A percentile compares a stretch with the other conserved stretches of the same genome.
These are phyloP conservation scores for Fopius arisanus DNA, from an alignment of 1,140 invertebrate species.

Conservation along the genomic window DNA sequence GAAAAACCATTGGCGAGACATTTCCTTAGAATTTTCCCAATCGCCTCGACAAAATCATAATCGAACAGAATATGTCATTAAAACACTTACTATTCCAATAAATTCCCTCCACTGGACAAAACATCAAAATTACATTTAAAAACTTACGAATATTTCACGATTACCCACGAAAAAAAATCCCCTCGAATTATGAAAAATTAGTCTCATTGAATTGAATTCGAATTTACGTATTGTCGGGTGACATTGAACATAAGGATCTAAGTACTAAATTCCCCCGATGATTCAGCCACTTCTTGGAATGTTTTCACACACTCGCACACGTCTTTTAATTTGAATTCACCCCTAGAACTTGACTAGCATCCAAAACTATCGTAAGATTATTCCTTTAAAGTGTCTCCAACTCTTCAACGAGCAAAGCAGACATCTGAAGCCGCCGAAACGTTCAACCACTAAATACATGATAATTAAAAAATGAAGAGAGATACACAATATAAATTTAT, in stretches of 20 bases:
- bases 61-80: background rate
- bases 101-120: background rate
- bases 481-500: conserved; percentile 50
- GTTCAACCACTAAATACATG: background rate
- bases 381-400: background rate
- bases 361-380: conserved; percentile 36
- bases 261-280: conserved; percentile 18
- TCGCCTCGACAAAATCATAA: no score
- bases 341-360: conserved; percentile 22
- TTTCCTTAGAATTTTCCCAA: no score
- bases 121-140: background rate
- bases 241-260: background rate
- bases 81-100: background rate
- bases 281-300: conserved; percentile 18
- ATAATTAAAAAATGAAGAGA: background rate
- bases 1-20: no score
- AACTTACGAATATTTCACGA: conserved; percentile 32
- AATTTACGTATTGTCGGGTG: conserved; percentile 6
- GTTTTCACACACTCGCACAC: conserved; percentile 13
- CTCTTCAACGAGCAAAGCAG: conserved; percentile 6
- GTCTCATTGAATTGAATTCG: conserved; percentile 1
- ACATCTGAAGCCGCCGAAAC: background rate
- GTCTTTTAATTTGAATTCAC: background rate
- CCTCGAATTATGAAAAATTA: background rate
- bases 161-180: conserved; percentile 38